phyloP scores from a whole-genome alignment of 2,888 invertebrate species.

The Tupiocoris notatus region DNA sequence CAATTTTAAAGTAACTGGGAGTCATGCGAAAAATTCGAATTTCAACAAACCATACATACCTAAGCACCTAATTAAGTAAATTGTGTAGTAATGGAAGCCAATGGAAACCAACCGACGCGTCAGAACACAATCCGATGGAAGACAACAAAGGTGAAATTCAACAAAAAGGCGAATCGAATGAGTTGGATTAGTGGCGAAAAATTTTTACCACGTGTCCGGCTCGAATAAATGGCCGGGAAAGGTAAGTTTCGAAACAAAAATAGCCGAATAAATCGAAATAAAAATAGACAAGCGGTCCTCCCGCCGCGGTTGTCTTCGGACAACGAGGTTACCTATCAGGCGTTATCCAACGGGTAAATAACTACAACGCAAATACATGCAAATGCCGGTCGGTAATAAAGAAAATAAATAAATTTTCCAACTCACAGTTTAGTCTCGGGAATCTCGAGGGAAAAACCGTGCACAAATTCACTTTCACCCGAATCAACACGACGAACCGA shows the following conservation, averaged over 20 bases:
- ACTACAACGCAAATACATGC: too few species aligned
- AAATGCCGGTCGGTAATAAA: too few species aligned
- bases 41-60: too few species aligned
- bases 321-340: background rate
- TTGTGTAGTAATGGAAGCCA: background rate
- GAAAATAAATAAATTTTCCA: background rate
- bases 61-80: background rate
- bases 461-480: background rate
- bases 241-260: background rate
- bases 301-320: background rate
- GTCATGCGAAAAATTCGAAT: too few species aligned
- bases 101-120: background rate
- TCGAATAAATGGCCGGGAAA: background rate
- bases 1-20: too few species aligned
- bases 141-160: background rate
- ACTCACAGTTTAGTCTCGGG: too few species aligned
- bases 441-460: background rate
- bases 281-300: background rate
- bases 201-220: background rate
- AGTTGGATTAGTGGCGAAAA: too few species aligned
- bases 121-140: background rate
- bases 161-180: too few species aligned
- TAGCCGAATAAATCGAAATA: background rate
- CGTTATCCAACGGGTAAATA: too few species aligned
- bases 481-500: background rate